A percentile compares a stretch with the other conserved stretches of the same genome.
Evolutionary conservation across 2,113 vertebrate genomes (phyloP).

Genomic region (Laticauda laticaudata): DNA sequence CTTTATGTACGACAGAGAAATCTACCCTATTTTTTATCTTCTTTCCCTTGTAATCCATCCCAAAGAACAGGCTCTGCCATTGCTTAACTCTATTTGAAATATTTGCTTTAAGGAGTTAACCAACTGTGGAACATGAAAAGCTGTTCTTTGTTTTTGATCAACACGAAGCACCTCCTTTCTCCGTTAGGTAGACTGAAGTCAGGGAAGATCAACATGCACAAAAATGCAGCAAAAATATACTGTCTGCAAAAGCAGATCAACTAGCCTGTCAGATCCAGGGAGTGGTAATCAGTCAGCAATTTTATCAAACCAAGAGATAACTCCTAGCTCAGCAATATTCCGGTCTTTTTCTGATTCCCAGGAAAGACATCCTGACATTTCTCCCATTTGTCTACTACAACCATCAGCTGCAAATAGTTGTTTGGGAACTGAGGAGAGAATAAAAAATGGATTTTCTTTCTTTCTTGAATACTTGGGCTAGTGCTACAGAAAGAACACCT

Average conservation of each 20-base stretch:
- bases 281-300: slow-evolving; percentile 14
- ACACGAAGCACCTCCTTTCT: not conserved
- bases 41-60: not conserved
- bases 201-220: not conserved
- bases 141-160: not conserved
- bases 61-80: not conserved
- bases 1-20: slow-evolving; percentile 15
- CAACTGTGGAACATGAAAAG: slow-evolving; percentile 21
- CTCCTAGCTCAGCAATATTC: slow-evolving; percentile 38
- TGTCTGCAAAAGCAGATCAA: slow-evolving; percentile 9
- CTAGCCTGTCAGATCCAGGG: not conserved
- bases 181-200: slow-evolving; percentile 2
- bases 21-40: no score
- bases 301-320: slow-evolving; percentile 29
- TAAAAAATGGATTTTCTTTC: not conserved
- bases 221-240: slow-evolving; percentile 10
- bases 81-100: slow-evolving; percentile 20
- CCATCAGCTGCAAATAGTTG: slow-evolving; percentile 9
- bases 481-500: not conserved
- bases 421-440: slow-evolving; percentile 26
- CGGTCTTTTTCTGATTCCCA: slow-evolving; percentile 21
- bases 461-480: not conserved
- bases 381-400: slow-evolving; percentile 27
- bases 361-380: slow-evolving; percentile 7
- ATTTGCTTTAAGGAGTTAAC: slow-evolving; percentile 9